Evolutionary conservation across 1,140 invertebrate species (phyloP).

Genomic region (Pantala flavescens): DNA sequence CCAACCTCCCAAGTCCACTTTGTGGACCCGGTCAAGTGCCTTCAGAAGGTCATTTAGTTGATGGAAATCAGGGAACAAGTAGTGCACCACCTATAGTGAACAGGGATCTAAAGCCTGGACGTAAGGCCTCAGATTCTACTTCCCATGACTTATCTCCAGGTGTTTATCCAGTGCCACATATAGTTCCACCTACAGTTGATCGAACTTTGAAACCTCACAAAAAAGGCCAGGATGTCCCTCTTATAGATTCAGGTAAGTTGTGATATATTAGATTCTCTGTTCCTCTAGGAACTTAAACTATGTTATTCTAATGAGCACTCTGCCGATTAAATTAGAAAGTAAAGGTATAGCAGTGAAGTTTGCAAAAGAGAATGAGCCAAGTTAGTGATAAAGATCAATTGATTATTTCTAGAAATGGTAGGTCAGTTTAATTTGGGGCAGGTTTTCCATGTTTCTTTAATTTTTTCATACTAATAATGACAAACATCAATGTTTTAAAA

Average conservation of each 20-base stretch:
- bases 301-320: no score
- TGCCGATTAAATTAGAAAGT: no score
- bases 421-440: no score
- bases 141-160: constrained; percentile 32
- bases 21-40: constrained; percentile 31
- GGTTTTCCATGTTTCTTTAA: no score
- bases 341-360: no score
- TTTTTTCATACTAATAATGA: no score
- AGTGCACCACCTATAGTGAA: constrained; percentile 59
- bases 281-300: no score
- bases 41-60: constrained; percentile 23
- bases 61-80: constrained; percentile 24
- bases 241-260: not conserved
- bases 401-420: no score
- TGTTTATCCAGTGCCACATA: not conserved
- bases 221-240: constrained; percentile 19
- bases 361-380: no score
- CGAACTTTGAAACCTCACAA: constrained; percentile 41
- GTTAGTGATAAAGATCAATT: no score
- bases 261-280: no score
- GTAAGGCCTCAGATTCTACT: constrained; percentile 46
- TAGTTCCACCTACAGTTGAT: constrained; percentile 42
- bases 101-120: constrained; percentile 64
- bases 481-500: no score
- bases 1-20: constrained; percentile 45